Conservation (phyloP, 1,140 invertebrate species). For the Paraescarpia echinospica region DNA sequence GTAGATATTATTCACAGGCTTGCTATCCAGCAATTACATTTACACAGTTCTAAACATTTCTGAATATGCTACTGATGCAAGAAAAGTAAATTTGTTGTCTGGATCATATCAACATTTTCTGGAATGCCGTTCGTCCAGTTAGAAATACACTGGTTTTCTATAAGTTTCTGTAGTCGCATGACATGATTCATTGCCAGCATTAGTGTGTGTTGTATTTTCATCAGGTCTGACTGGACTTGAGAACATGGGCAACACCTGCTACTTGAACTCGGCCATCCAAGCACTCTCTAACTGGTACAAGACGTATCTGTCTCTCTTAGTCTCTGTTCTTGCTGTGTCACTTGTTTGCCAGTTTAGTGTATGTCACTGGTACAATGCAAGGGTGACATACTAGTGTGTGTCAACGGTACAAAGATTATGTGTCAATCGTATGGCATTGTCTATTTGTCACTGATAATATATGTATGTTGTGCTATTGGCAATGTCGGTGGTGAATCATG, state of each 20-base stretch:
- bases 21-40: too few species aligned
- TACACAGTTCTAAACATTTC: too few species aligned
- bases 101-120: too few species aligned
- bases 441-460: too few species aligned
- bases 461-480: too few species aligned
- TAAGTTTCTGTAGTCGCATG: neutral
- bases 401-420: neutral
- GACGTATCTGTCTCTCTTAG: slow-evolving; percentile 16
- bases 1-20: too few species aligned
- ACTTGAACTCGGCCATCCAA: slow-evolving; percentile 96
- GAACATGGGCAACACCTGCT: slow-evolving; percentile 95
- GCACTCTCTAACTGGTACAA: slow-evolving; percentile 82
- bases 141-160: too few species aligned
- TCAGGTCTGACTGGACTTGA: slow-evolving; percentile 79
- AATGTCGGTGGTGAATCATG: too few species aligned
- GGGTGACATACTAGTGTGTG: neutral
- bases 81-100: too few species aligned
- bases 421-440: too few species aligned
- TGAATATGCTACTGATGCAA: too few species aligned
- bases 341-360: too few species aligned
- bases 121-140: neutral
- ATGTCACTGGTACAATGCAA: neutral
- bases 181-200: neutral
- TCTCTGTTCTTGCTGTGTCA: neutral
- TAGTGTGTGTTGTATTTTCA: neutral